Evolutionary conservation across 2,888 invertebrate species (phyloP), one percentile per base, ranked within the genome.

Genomic region (Brenthis hecate): DNA sequence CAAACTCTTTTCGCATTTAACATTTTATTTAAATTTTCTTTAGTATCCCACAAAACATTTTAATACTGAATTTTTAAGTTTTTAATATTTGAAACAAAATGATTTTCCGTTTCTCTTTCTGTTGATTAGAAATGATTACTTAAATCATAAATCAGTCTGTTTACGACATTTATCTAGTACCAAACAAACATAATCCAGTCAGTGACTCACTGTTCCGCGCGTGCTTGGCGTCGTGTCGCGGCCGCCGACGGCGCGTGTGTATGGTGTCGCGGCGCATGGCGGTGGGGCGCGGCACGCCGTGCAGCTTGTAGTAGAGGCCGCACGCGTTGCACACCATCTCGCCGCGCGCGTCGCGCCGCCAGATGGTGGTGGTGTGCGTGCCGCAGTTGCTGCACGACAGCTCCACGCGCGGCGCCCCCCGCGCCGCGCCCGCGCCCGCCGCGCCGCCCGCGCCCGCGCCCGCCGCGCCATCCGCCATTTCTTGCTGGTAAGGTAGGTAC

Each of bases 311-410:
- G 93, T 99, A 99, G 51, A 99, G 94, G 0, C 99, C 99, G 87
- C 99, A 99, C 54, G 99, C 99, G 92, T 99, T 99, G 92, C 99
- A 99, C 70, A 99, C 99, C 94, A 99, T 99, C 93, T 99, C 99
- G 2, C 99, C 99, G 81, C 97, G 96, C 81, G 97, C 95, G 92
- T 99, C 99, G 78, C 99, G 94, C 80, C 99, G 94, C 99, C 99
- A 99, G 74, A 99, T 97, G 0, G 99, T 99, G 69, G 99, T 99
- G 53, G 97, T 98, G 85, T 96, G 96, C n/a, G 99, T 99, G 75
- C 97, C 97, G 89, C 99, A 99, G 94, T 99, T 99, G 77, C 97
- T 97, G 90, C 99, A 99, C 14, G 96, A 94, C 81, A 99, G 95
- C 82, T 99, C 99, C 32, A 96, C 95, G 63, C 97, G 94, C 75